Percentiles rank a stretch among this genome's conserved stretches.
Conservation (phyloP, 2,113 vertebrate species). For the Nothobranchius furzeri region DNA sequence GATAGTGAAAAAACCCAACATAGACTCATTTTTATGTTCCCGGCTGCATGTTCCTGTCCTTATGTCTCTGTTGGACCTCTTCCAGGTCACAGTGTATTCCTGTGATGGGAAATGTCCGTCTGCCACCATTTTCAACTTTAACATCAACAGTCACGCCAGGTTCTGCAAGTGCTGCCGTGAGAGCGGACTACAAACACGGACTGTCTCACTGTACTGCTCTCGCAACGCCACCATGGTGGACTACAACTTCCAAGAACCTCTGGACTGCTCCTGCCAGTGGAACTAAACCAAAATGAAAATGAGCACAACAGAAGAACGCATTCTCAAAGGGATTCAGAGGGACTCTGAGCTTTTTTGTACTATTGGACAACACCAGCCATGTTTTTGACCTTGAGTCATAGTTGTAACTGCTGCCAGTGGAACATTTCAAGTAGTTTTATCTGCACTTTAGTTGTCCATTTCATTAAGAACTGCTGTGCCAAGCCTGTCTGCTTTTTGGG, state of each 20-base stretch:
- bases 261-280: constrained; percentile 96
- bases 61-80: constrained; percentile 17
- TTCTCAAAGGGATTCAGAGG: neutral
- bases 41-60: neutral
- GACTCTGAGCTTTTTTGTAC: constrained; percentile 13
- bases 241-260: constrained; percentile 90
- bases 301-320: neutral
- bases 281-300: constrained; percentile 76
- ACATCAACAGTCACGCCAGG: constrained; percentile 94
- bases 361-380: constrained; percentile 50
- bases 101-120: constrained; percentile 97
- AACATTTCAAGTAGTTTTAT: constrained; percentile 36
- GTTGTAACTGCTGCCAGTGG: constrained; percentile 21
- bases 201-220: constrained; percentile 89
- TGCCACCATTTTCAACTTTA: constrained; percentile 98
- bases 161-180: constrained; percentile 98
- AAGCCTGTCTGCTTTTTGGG: constrained; percentile 32
- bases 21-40: neutral
- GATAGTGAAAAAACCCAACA: constrained; percentile 34
- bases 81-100: constrained; percentile 90
- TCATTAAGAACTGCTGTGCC: constrained; percentile 24
- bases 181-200: constrained; percentile 86
- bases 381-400: constrained; percentile 26
- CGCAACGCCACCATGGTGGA: constrained; percentile 90
- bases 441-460: constrained; percentile 38